Conservation (phyloP, 1,140 invertebrate genomes). For the Agrypnia vestita region DNA sequence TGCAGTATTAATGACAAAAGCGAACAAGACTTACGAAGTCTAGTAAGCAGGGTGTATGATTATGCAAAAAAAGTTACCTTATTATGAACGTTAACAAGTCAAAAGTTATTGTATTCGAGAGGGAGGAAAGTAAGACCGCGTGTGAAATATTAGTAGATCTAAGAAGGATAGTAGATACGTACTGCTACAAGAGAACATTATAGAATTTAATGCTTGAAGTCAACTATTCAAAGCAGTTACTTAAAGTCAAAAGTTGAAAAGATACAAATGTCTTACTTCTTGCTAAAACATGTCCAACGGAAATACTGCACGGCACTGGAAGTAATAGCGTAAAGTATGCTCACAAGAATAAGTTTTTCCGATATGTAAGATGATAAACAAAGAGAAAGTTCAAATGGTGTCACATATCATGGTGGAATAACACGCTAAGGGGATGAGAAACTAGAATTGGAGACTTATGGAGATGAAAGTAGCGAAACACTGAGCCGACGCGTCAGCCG, state of each 20-base stretch:
- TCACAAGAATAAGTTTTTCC: slow-evolving; percentile 24
- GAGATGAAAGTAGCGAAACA: not conserved
- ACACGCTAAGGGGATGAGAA: slow-evolving; percentile 14
- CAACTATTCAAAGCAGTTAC: not conserved
- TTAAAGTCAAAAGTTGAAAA: not conserved
- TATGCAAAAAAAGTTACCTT: no score
- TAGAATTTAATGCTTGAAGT: no score
- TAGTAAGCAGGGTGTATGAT: no score
- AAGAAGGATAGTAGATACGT: no score
- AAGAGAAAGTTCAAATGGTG: slow-evolving; percentile 34
- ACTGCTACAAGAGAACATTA: no score
- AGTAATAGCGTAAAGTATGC: slow-evolving; percentile 6
- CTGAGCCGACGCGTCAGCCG: not conserved
- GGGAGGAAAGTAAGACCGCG: no score
- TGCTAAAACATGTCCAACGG: not conserved
- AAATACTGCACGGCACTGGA: not conserved
- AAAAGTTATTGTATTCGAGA: no score
- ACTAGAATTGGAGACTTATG: slow-evolving; percentile 1
- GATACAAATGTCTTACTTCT: no score
- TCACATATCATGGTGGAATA: slow-evolving; percentile 21
- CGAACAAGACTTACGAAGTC: no score
- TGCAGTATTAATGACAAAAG: no score
- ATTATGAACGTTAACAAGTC: no score
- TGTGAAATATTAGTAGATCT: no score
- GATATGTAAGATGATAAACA: slow-evolving; percentile 38